phyloP scores from a whole-genome alignment of 2,113 vertebrate species.

The Apodemus speciosus region DNA sequence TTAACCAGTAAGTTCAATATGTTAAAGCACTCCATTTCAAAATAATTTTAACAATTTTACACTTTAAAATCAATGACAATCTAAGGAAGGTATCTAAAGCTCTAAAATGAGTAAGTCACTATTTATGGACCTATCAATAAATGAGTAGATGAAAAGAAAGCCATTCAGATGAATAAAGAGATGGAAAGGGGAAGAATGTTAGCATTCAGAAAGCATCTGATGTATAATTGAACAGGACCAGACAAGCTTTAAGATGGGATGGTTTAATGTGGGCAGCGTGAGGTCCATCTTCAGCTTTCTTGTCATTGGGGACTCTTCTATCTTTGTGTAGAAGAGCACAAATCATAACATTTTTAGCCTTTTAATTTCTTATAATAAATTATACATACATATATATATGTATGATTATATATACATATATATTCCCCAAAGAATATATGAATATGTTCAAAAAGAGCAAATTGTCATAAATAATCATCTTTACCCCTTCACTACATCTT shows the following conservation, averaged over 20 bases:
- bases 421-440: too few relatives aligned
- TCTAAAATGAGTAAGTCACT: neutral
- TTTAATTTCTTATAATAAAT: neutral
- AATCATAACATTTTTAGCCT: neutral
- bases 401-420: too few relatives aligned
- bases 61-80: neutral
- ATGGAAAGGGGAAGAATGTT: neutral
- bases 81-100: neutral
- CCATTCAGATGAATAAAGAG: neutral
- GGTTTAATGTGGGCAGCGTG: neutral
- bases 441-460: neutral
- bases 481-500: neutral
- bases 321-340: neutral
- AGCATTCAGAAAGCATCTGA: neutral
- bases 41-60: conserved; percentile 27
- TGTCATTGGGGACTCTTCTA: neutral
- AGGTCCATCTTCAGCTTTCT: neutral
- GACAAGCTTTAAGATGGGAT: neutral
- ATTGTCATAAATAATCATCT: neutral
- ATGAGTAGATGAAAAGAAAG: neutral
- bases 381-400: too few relatives aligned
- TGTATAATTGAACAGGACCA: neutral
- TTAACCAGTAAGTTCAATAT: neutral
- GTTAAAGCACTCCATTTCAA: neutral
- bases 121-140: neutral